These are phyloP conservation scores for Stichopus chloronotus DNA, from an alignment of 35 echinoderm and acorn worm genomes.

Conservation along the genomic window DNA sequence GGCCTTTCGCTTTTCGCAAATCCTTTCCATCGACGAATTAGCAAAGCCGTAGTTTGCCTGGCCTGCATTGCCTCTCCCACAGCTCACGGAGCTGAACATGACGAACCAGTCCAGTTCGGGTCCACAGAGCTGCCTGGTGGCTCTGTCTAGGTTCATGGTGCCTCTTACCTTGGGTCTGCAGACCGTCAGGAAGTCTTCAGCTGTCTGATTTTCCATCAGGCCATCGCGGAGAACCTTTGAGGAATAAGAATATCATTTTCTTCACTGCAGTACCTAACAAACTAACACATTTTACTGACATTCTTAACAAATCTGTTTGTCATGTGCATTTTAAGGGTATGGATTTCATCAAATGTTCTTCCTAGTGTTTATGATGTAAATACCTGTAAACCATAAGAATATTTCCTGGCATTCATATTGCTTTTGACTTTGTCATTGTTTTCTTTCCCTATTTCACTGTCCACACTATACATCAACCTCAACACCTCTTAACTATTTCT, in stretches of 20 bases:
- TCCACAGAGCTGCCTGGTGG: slow-evolving; percentile 66
- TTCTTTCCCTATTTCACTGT: too few relatives aligned
- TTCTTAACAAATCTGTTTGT: neutral
- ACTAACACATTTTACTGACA: neutral
- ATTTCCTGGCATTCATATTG: too few relatives aligned
- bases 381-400: too few relatives aligned
- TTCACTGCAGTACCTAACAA: neutral
- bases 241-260: slow-evolving; percentile 1
- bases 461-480: too few relatives aligned
- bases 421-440: too few relatives aligned
- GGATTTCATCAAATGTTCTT: too few relatives aligned
- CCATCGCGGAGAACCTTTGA: slow-evolving; percentile 76
- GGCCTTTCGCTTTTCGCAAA: slow-evolving; percentile 79
- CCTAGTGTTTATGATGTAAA: too few relatives aligned
- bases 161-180: slow-evolving; percentile 75
- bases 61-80: slow-evolving; percentile 86
- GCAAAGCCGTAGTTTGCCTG: slow-evolving; percentile 89
- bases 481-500: too few relatives aligned
- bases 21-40: slow-evolving; percentile 87
- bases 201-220: slow-evolving; percentile 77
- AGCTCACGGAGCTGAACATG: slow-evolving; percentile 86
- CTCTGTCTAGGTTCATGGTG: slow-evolving; percentile 64
- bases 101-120: slow-evolving; percentile 88
- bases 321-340: neutral
- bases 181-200: slow-evolving; percentile 52